Percentiles rank a stretch among this genome's conserved stretches.
Evolutionary conservation across 2,797 vertebrate species (phyloP).

Genomic region (Scolopax bukidnonensis): DNA sequence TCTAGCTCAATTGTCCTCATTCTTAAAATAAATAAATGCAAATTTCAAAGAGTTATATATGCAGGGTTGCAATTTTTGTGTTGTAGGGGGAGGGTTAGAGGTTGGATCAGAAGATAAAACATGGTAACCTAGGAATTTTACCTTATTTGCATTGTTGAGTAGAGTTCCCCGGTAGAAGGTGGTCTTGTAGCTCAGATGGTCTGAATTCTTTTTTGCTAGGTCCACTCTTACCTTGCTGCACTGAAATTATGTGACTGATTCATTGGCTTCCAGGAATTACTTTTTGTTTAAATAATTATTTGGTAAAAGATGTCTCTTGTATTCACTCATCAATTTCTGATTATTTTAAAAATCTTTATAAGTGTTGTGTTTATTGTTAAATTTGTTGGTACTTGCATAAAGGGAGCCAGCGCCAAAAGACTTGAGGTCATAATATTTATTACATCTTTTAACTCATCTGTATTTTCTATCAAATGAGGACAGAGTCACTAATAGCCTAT

Average conservation of each 20-base stretch:
- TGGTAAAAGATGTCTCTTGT: neutral
- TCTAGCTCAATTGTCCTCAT: neutral
- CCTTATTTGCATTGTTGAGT: neutral
- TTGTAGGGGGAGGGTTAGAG: neutral
- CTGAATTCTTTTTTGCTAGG: neutral
- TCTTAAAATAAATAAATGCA: neutral
- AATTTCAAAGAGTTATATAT: accelerated
- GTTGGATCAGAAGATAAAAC: neutral
- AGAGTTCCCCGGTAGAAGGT: neutral
- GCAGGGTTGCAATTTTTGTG: neutral
- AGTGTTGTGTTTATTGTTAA: neutral
- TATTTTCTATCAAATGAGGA: neutral
- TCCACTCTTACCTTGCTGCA: neutral
- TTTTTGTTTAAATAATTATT: neutral
- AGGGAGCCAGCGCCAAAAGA: neutral
- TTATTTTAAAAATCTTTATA: neutral
- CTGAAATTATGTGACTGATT: constrained; percentile 42
- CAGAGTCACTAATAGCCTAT: neutral
- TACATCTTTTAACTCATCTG: neutral
- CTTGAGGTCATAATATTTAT: neutral
- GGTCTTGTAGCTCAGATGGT: neutral
- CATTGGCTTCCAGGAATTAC: neutral
- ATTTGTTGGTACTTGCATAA: neutral
- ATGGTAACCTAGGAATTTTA: neutral
- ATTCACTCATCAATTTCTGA: neutral